These are phyloP conservation scores for Venusia cambrica DNA, from an alignment of 2,888 invertebrate genomes.

Conservation along the genomic window DNA sequence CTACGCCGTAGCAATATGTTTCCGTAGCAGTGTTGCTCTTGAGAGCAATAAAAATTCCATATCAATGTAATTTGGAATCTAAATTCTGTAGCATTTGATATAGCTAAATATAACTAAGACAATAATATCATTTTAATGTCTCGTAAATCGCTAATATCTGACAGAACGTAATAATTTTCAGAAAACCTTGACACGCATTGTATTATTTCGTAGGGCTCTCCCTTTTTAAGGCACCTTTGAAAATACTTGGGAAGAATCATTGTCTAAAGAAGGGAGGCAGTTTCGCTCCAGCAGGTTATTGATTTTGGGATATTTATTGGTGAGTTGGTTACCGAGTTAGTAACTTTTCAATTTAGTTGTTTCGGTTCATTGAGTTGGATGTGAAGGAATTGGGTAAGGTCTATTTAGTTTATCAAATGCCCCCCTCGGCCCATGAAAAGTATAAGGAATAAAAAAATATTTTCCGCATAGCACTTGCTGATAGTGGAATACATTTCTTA, in stretches of 20 bases:
- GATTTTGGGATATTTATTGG: slow-evolving; percentile 22
- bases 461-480: too few species aligned
- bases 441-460: too few species aligned
- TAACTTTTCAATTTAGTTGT: slow-evolving; percentile 25
- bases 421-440: too few species aligned
- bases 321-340: slow-evolving; percentile 20
- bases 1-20: too few species aligned
- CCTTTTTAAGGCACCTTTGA: slow-evolving; percentile 29
- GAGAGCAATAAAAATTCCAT: too few species aligned
- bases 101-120: too few species aligned
- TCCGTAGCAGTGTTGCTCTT: too few species aligned
- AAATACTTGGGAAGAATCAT: slow-evolving; percentile 21
- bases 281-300: slow-evolving; percentile 19
- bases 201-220: slow-evolving; percentile 31
- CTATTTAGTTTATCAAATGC: slow-evolving; percentile 21
- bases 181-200: slow-evolving; percentile 29
- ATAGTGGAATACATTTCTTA: too few species aligned
- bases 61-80: too few species aligned
- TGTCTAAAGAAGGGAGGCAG: slow-evolving; percentile 11
- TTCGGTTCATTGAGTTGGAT: slow-evolving; percentile 20
- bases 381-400: slow-evolving; percentile 21
- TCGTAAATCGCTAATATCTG: too few species aligned
- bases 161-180: slow-evolving; percentile 29
- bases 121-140: too few species aligned
- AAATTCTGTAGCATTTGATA: too few species aligned